phyloP scores from a whole-genome alignment of 2,113 vertebrate genomes.

The Erpornis zantholeuca region DNA sequence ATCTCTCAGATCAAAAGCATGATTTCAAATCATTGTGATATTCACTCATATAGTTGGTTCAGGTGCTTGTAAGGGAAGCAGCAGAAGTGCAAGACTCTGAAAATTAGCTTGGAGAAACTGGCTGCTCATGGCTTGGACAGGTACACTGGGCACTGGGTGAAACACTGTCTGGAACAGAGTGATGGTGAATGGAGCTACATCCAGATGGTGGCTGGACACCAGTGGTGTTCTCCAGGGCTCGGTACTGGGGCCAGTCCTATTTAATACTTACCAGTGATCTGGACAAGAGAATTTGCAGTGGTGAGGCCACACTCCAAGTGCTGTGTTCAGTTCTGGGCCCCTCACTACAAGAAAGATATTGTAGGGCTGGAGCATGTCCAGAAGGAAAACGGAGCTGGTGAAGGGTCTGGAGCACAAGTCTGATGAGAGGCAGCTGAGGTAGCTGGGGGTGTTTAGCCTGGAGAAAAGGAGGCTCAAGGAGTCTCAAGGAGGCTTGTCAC shows the following conservation, averaged over 20 bases:
- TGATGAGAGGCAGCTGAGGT: background rate
- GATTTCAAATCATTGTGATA: background rate
- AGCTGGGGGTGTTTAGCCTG: background rate
- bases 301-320: background rate
- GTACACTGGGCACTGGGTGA: background rate
- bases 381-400: no score
- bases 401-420: background rate
- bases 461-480: background rate
- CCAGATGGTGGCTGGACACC: background rate
- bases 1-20: background rate
- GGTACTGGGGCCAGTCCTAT: background rate
- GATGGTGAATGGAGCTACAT: background rate
- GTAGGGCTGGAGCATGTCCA: fast-evolving
- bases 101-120: background rate
- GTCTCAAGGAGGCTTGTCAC: no score
- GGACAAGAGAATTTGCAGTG: background rate
- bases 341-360: background rate
- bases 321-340: background rate
- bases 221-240: background rate
- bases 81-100: background rate
- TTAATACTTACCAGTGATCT: background rate
- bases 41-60: background rate
- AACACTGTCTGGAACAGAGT: background rate
- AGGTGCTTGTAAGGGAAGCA: background rate
- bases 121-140: background rate